Evolutionary conservation across 2,113 vertebrate species (phyloP).

Genomic region (Stercorarius parasiticus): DNA sequence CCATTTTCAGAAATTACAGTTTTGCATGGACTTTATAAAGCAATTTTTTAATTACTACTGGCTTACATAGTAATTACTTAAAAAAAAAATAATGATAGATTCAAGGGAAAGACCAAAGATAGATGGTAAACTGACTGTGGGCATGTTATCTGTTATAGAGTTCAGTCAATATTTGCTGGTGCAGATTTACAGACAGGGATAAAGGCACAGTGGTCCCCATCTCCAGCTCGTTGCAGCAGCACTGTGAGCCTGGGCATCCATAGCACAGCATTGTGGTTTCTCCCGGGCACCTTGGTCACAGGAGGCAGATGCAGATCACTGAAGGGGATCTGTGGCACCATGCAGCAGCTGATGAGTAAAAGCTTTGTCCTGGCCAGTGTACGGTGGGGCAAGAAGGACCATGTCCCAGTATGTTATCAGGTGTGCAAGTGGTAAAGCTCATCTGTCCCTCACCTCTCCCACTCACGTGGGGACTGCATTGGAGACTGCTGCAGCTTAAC

Average conservation of each 20-base stretch:
- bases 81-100: not conserved
- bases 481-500: not conserved
- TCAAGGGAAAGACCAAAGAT: not conserved
- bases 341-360: not conserved
- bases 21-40: not conserved
- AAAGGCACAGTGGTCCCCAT: not conserved
- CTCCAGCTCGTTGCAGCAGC: not conserved
- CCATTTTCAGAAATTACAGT: not conserved
- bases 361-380: not conserved
- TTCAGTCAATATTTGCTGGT: not conserved
- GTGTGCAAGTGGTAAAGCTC: not conserved
- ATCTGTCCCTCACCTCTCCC: not conserved
- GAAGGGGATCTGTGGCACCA: not conserved
- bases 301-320: not conserved
- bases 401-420: not conserved
- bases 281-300: not conserved
- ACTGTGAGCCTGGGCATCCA: not conserved
- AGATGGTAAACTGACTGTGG: not conserved
- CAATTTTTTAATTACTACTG: not conserved
- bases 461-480: accelerated
- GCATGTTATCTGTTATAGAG: not conserved
- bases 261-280: not conserved
- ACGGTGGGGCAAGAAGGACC: not conserved
- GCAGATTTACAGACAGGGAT: not conserved
- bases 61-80: not conserved